Conservation (phyloP, 23 tunicate species). For the Diplosoma virens region DNA sequence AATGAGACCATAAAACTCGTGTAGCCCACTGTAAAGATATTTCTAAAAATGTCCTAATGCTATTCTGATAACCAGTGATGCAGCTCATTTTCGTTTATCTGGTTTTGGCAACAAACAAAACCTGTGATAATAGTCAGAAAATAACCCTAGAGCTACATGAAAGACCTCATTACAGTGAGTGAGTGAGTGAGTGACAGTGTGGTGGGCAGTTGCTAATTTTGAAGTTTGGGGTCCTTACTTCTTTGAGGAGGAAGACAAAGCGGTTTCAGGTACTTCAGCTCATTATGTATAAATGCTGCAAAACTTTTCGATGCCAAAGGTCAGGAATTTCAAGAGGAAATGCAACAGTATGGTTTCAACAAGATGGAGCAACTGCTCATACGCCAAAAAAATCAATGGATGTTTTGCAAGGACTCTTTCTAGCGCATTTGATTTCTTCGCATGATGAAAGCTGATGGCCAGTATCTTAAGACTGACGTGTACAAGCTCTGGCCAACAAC, state of each 20-base stretch:
- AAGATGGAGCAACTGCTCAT: no score
- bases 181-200: no score
- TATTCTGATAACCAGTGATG: background rate
- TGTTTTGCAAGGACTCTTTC: background rate
- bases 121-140: no score
- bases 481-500: background rate
- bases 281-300: no score
- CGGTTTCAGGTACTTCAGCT: background rate
- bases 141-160: no score
- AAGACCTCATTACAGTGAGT: no score
- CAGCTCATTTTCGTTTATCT: background rate
- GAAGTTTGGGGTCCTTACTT: background rate
- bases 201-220: background rate
- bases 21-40: no score
- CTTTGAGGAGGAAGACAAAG: background rate
- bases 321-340: background rate
- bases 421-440: background rate
- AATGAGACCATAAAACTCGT: no score
- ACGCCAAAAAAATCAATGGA: background rate
- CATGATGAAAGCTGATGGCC: background rate
- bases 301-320: background rate
- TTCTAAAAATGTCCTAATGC: no score
- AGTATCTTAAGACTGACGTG: background rate
- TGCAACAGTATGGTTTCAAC: background rate
- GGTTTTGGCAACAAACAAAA: background rate